These are phyloP conservation scores for Philonicus albiceps DNA, from an alignment of 2,888 invertebrate genomes.

Conservation along the genomic window DNA sequence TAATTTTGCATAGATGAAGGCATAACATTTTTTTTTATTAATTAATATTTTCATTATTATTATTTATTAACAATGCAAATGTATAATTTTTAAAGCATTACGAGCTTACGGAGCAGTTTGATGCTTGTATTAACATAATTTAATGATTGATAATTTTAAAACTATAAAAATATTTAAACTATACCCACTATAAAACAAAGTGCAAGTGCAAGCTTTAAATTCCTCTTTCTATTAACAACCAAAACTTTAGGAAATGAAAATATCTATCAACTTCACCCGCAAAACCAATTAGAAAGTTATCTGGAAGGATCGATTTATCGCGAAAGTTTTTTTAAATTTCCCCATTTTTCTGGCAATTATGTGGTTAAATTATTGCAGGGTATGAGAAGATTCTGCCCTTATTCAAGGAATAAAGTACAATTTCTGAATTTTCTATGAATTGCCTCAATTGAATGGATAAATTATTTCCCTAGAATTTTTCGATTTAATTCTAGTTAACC, in stretches of 20 bases:
- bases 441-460: neutral
- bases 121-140: too few species aligned
- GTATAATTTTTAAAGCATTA: too few species aligned
- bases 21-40: too few species aligned
- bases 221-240: neutral
- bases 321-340: neutral
- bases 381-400: neutral
- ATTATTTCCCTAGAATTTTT: neutral
- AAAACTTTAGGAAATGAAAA: neutral
- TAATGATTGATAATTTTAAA: too few species aligned
- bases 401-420: neutral
- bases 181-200: too few species aligned
- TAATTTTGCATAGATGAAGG: too few species aligned
- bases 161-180: too few species aligned
- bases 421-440: neutral
- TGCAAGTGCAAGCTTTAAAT: too few species aligned
- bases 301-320: neutral
- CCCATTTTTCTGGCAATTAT: neutral
- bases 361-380: neutral
- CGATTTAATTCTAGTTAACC: neutral
- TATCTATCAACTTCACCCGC: neutral
- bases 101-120: too few species aligned
- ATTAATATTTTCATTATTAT: too few species aligned
- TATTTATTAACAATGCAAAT: too few species aligned
- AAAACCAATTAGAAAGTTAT: neutral